Evolutionary conservation across 2,797 vertebrate species (phyloP).

Genomic region (Gobio occitaniae): DNA sequence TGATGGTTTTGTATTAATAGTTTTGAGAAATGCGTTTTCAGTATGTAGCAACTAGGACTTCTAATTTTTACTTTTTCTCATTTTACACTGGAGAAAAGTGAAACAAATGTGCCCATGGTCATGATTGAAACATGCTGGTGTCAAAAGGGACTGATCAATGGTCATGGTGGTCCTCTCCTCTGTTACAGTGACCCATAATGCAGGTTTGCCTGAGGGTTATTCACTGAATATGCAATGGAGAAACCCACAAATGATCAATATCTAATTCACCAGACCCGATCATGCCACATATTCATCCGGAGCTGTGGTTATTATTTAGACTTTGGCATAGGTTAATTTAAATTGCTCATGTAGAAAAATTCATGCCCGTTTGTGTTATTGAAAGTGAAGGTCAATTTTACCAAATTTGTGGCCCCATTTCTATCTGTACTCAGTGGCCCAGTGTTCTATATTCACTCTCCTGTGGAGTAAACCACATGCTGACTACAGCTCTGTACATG

Average conservation of each 20-base stretch:
- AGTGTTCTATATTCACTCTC: slow-evolving; percentile 20
- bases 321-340: slow-evolving; percentile 5
- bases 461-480: slow-evolving; percentile 18
- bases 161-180: slow-evolving; percentile 16
- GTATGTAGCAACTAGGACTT: background rate
- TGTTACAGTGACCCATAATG: slow-evolving; percentile 40
- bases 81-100: background rate
- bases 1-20: background rate
- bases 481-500: slow-evolving; percentile 4
- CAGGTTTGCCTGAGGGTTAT: slow-evolving; percentile 24
- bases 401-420: slow-evolving; percentile 26
- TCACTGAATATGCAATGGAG: slow-evolving; percentile 43
- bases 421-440: background rate
- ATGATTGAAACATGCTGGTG: background rate
- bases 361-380: slow-evolving; percentile 7
- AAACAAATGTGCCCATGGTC: background rate
- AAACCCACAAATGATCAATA: slow-evolving; percentile 66
- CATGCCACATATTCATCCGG: background rate
- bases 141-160: background rate
- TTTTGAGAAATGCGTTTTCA: background rate
- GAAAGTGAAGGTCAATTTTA: background rate
- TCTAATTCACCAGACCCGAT: slow-evolving; percentile 63
- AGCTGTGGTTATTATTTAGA: slow-evolving; percentile 9
- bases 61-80: background rate
- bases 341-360: background rate